Evolutionary conservation across 2,888 invertebrate species (phyloP).

Genomic region (Rhagonycha fulva): DNA sequence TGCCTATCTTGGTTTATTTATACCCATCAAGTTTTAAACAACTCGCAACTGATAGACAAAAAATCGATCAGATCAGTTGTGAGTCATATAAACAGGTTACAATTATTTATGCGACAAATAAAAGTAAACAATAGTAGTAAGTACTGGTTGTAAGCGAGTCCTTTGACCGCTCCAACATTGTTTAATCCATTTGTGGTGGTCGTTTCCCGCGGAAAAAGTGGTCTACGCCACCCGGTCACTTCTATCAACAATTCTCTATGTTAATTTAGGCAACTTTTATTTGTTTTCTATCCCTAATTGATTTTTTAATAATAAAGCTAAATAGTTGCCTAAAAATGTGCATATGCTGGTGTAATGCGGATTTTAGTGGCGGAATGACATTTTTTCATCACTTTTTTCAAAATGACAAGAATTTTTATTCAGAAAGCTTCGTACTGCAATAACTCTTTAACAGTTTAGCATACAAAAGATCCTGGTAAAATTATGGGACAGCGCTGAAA

Average conservation of each 20-base stretch:
- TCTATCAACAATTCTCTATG: slow-evolving; percentile 17
- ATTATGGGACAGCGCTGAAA: too few species aligned
- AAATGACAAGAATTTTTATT: not conserved
- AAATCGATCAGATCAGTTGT: slow-evolving; percentile 50
- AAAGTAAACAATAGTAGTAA: slow-evolving; percentile 55
- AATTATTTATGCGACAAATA: slow-evolving; percentile 55
- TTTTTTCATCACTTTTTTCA: not conserved
- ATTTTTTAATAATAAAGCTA: not conserved
- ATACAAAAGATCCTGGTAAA: not conserved
- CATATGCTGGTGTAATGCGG: not conserved
- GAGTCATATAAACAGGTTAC: slow-evolving; percentile 55
- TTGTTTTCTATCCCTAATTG: slow-evolving; percentile 12
- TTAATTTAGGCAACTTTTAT: slow-evolving; percentile 2
- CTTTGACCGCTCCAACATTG: slow-evolving; percentile 51
- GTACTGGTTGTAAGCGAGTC: slow-evolving; percentile 51
- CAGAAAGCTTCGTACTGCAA: not conserved
- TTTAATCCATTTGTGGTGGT: slow-evolving; percentile 46
- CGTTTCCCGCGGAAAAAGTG: slow-evolving; percentile 53
- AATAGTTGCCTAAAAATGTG: not conserved
- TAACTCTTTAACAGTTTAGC: not conserved
- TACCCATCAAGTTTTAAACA: slow-evolving; percentile 46
- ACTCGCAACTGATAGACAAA: slow-evolving; percentile 41
- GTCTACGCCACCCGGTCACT: slow-evolving; percentile 48
- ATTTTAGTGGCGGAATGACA: not conserved
- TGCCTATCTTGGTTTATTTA: slow-evolving; percentile 42